Evolutionary conservation across 2,888 invertebrate species (phyloP).

Genomic region (Octodonta nipae): DNA sequence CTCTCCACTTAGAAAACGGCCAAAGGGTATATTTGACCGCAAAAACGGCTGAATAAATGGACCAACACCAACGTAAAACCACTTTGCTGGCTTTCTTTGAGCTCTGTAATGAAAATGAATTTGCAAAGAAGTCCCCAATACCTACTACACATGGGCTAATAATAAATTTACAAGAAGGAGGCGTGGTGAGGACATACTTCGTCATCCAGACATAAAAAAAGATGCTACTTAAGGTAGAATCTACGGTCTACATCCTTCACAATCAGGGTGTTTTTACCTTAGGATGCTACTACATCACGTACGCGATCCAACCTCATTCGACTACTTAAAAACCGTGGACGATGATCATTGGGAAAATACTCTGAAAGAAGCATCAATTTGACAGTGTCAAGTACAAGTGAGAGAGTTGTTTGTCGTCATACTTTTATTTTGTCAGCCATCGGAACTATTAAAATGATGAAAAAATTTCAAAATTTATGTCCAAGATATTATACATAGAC

Average conservation of each 20-base stretch:
- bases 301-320: not conserved
- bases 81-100: constrained; percentile 1
- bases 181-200: no score
- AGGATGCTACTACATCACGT: not conserved
- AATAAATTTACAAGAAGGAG: no score
- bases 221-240: not conserved
- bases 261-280: no score
- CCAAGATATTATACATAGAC: not conserved
- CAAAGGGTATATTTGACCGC: not conserved
- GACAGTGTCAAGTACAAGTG: not conserved
- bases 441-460: not conserved
- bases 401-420: constrained; percentile 3
- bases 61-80: no score
- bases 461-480: not conserved
- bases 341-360: constrained; percentile 3
- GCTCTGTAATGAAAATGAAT: constrained; percentile 1
- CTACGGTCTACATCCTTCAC: no score
- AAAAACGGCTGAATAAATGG: not conserved
- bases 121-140: not conserved
- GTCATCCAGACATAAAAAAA: constrained; percentile 1
- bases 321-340: not conserved
- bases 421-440: constrained; percentile 3
- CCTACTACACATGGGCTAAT: no score
- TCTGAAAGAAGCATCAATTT: constrained; percentile 3
- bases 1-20: constrained; percentile 1